Evolutionary conservation across 2,888 invertebrate genomes (phyloP), one percentile per base, ranked within the genome.

Genomic region (Tupiocoris notatus): DNA sequence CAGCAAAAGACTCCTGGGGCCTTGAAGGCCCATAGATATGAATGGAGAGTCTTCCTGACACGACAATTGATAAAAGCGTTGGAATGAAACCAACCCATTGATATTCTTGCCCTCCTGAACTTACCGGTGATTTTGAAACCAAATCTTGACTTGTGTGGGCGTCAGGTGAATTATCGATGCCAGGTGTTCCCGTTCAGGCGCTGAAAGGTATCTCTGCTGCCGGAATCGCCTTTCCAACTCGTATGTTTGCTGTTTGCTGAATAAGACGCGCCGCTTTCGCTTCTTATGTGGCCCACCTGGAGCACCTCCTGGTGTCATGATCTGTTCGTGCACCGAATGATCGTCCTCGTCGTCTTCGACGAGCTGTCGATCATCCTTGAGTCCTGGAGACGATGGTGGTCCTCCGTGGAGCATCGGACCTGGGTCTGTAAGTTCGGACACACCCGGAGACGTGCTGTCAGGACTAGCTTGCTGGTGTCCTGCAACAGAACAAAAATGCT

Each of bases 91-190:
- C n/a, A n/a, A n/a, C n/a, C n/a, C n/a, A n/a, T n/a, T n/a, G n/a
- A n/a, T n/a, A n/a, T n/a, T n/a, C n/a, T n/a, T n/a, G n/a, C n/a
- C n/a, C n/a, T n/a, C n/a, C n/a, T 39, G 6, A 70, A 80, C 82
- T 82, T 78, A 85, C 85, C 96, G 91, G 84, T 98, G 98, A 85
- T 98, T 98, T 84, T 98, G 98, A 86, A 98, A 99, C 98, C 98
- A 99, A 82, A 99, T 98, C 86, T 98, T 98, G 77, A 88, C 85
- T 86, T 99, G 99, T 1, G 98, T 98, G 0, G 98, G 98, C 1
- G 98, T 98, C 77, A 99, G 87, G 76, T 95, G 89, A 80, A 99
- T 98, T 82, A 96, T 88, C 79, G 94, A 94, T 1, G 99, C 98
- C 80, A 99, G 86, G 83, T 98, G 97, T 83, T 99, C 99, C 54